phyloP scores from a whole-genome alignment of 2,888 invertebrate species.

The Meta bourneti region DNA sequence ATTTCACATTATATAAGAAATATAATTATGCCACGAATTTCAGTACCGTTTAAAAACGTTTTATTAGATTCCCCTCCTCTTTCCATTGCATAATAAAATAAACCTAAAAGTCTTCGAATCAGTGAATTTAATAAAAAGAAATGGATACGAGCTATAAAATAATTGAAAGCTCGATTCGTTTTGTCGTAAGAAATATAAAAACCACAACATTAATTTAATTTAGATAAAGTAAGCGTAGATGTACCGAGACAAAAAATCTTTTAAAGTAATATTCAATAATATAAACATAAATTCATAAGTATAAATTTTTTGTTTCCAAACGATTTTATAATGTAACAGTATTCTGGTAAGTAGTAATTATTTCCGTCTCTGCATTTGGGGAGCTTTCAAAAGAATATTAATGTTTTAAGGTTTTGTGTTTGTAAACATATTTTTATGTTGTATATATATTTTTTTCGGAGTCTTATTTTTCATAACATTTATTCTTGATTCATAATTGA shows the following conservation, averaged over 20 bases:
- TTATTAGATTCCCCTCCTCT: background rate
- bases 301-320: too few species aligned
- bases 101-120: background rate
- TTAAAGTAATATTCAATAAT: too few species aligned
- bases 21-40: background rate
- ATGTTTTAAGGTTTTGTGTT: too few species aligned
- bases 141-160: background rate
- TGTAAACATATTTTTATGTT: too few species aligned
- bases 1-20: background rate
- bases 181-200: too few species aligned
- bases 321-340: too few species aligned
- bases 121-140: background rate
- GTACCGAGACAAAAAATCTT: too few species aligned
- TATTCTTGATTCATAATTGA: too few species aligned
- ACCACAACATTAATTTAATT: too few species aligned
- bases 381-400: background rate
- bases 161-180: background rate
- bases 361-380: background rate
- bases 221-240: too few species aligned
- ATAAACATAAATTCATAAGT: too few species aligned
- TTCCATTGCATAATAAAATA: background rate
- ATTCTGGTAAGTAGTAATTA: too few species aligned
- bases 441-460: background rate
- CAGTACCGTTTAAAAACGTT: background rate
- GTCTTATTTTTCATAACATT: background rate